Conservation (phyloP, 1,140 invertebrate genomes). For the Melitaea cinxia region DNA sequence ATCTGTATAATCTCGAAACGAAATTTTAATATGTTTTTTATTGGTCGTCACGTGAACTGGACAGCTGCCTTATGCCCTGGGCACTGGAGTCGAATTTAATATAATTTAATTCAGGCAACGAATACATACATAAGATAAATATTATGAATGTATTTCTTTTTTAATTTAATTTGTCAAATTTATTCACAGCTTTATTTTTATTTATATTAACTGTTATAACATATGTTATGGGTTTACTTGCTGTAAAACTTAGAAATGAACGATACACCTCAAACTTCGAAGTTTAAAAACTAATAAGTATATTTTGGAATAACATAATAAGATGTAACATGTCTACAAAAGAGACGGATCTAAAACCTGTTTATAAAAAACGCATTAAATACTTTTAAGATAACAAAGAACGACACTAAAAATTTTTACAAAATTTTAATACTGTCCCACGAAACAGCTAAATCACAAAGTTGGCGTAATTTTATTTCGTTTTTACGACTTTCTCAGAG, state of each 20-base stretch:
- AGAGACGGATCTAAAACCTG: no score
- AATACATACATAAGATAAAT: conserved; percentile 5
- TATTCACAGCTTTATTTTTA: background rate
- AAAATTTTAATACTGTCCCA: background rate
- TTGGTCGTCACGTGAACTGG: conserved; percentile 48
- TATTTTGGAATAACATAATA: no score
- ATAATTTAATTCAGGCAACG: conserved; percentile 17
- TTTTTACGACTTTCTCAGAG: conserved; percentile 42
- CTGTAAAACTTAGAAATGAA: background rate
- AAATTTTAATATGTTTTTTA: conserved; percentile 68
- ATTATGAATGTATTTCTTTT: conserved; percentile 7
- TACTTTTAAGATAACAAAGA: background rate
- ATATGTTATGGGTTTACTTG: background rate
- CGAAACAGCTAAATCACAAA: conserved; percentile 26
- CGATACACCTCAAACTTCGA: no score
- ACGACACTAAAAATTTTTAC: background rate
- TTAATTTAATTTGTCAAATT: conserved; percentile 9
- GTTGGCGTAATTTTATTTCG: conserved; percentile 40
- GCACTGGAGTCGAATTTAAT: conserved; percentile 23
- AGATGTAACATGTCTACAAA: no score
- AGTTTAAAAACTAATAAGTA: no score
- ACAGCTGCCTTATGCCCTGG: conserved; percentile 51
- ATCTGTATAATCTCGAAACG: conserved; percentile 63
- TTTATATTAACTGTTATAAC: background rate
- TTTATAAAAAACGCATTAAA: background rate